These are phyloP conservation scores for Mystacides longicornis DNA, from an alignment of 2,888 invertebrate genomes.

Conservation along the genomic window DNA sequence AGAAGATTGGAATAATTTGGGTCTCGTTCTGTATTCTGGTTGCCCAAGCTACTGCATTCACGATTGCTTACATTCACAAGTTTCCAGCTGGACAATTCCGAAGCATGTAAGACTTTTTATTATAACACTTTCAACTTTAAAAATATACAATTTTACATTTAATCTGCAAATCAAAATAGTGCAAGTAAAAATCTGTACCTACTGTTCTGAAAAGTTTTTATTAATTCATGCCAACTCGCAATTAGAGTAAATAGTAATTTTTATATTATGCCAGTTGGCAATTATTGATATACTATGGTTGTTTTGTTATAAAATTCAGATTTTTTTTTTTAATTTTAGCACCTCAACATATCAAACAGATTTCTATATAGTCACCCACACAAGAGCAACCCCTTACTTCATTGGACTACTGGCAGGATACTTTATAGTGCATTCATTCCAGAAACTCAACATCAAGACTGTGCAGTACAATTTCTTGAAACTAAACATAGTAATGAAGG, in stretches of 20 bases:
- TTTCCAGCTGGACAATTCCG: constrained; percentile 23
- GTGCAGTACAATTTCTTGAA: neutral
- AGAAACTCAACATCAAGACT: neutral
- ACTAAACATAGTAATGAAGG: neutral
- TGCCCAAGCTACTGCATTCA: constrained; percentile 29
- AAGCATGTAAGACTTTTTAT: neutral
- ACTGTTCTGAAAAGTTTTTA: neutral
- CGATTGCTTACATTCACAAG: constrained; percentile 28
- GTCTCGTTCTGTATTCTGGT: constrained; percentile 23
- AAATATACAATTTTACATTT: neutral
- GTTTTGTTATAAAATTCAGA: neutral
- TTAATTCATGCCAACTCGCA: neutral
- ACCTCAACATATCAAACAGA: neutral
- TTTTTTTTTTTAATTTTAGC: neutral
- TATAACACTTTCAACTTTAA: neutral
- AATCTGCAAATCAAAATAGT: neutral
- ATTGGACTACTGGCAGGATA: constrained; percentile 15
- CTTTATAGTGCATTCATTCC: constrained; percentile 3
- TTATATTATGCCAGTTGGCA: no score
- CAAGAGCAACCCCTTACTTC: constrained; percentile 17
- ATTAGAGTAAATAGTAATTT: neutral
- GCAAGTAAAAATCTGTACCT: neutral
- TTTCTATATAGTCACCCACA: constrained; percentile 11
- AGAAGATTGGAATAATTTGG: constrained; percentile 20
- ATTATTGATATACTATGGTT: neutral